Evolutionary conservation across 2,113 vertebrate species (phyloP), one percentile per base, ranked within the genome.

Genomic region (Hyla sarda): DNA sequence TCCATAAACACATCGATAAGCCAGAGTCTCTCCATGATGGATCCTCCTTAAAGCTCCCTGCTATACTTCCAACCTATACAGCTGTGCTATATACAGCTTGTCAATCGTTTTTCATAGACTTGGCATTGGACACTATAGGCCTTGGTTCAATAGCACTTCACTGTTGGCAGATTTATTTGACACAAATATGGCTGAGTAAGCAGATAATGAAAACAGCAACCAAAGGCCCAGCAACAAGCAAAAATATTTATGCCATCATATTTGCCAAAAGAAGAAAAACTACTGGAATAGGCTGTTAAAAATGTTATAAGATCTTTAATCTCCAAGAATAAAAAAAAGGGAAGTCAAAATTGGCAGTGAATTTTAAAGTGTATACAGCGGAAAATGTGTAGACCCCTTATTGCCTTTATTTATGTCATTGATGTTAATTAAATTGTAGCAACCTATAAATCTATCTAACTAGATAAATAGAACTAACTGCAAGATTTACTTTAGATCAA

Each of bases 81-180:
- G 67, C 71, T 41, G 47, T 50, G 56, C 48, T 71, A 52, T 56
- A 73, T 56, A 71, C n/a, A 50, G 32, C 62, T 30, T 73, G 82
- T 73, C 65, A 83, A 73, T 83, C 41, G 21, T 32, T 69, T 56
- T 71, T 83, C 82, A 71, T 83, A 25, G 11, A 37, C 50, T 83
- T 83, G 82, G 80, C 80, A 54, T 30, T 71, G 65, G 65, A 69
- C 80, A 71, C 80, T 50, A 67, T 67, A 82, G 60, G 17, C 41
- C 60, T 48, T 50, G 34, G 30, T 67, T 71, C 25, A 82, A 82
- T 23, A 71, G 17, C 48, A 82, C 65, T 83, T 72, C 47, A 73
- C 6, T n/a, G 17, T 52, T 56, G 67, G 65, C 81, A 82, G 82
- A 83, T 73, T 73, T 83, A 83, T 83, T 73, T 83, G 65, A 83